Conservation (phyloP, 2,113 vertebrate genomes). For the Clupea harengus region DNA sequence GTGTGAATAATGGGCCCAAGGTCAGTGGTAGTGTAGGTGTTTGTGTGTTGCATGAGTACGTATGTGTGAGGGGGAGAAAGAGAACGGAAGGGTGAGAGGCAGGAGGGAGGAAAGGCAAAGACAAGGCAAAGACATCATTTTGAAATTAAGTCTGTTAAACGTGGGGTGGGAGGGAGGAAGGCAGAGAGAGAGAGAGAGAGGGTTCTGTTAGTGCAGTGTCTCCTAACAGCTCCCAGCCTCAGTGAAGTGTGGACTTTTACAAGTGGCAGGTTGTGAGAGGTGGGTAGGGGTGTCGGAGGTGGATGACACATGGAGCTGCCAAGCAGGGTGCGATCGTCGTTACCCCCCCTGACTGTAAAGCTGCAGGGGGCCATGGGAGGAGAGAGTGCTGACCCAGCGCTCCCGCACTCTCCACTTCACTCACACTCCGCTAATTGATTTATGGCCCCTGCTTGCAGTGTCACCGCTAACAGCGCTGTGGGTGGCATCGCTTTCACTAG, state of each 20-base stretch:
- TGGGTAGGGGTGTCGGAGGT: background rate
- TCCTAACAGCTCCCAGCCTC: background rate
- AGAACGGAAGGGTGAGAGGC: background rate
- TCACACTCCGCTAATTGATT: slow-evolving; percentile 52
- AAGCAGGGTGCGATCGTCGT: slow-evolving; percentile 39
- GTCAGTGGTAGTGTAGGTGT: too few relatives aligned
- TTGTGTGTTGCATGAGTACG: too few relatives aligned
- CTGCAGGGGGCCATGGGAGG: slow-evolving; percentile 41
- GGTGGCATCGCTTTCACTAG: background rate
- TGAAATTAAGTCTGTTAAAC: too few relatives aligned
- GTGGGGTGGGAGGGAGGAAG: too few relatives aligned
- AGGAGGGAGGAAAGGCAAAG: background rate
- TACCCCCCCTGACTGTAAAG: slow-evolving; percentile 43
- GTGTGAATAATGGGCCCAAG: too few relatives aligned
- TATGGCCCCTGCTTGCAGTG: slow-evolving; percentile 30
- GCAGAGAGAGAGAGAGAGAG: background rate
- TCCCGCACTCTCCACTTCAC: slow-evolving; percentile 19
- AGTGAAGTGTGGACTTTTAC: background rate
- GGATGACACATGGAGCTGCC: slow-evolving; percentile 37
- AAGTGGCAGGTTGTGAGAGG: background rate
- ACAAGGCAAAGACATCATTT: too few relatives aligned
- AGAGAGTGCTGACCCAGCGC: background rate
- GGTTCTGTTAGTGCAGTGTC: background rate
- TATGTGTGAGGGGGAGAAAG: background rate
- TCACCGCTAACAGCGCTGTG: background rate